These are phyloP conservation scores for Hemiscyllium ocellatum DNA, from an alignment of 2,113 vertebrate species.

Conservation along the genomic window DNA sequence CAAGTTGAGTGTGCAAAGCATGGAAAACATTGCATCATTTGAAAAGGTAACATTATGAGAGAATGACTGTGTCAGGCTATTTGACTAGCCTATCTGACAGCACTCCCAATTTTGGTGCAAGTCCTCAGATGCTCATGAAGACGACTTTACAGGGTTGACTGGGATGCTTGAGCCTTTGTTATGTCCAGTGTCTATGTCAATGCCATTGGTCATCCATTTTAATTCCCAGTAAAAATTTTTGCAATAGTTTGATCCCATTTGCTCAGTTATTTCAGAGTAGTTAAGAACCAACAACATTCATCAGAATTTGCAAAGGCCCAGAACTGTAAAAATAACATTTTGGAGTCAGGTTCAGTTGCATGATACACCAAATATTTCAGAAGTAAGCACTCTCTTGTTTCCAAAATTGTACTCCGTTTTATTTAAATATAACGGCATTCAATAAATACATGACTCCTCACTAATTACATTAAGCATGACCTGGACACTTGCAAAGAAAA, in stretches of 20 bases:
- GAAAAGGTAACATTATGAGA: neutral
- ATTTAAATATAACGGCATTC: conserved; percentile 54
- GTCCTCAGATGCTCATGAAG: no score
- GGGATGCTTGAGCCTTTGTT: neutral
- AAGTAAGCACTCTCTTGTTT: conserved; percentile 1
- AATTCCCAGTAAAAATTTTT: neutral
- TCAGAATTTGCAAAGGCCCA: neutral
- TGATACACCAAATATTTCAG: conserved; percentile 9
- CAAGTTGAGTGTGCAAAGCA: no score
- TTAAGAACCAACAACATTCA: neutral
- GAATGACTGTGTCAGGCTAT: neutral
- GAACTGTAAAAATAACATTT: neutral
- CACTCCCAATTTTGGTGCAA: neutral
- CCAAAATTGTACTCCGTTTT: conserved; percentile 51
- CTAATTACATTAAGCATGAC: conserved; percentile 62
- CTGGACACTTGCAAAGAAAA: conserved; percentile 43
- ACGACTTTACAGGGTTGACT: neutral
- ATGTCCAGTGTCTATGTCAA: neutral
- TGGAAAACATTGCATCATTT: no score
- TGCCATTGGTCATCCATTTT: neutral
- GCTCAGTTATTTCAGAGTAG: neutral
- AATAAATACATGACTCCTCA: conserved; percentile 76
- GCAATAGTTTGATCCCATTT: neutral
- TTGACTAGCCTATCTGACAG: neutral
- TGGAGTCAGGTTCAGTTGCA: neutral